A percentile compares a stretch with the other conserved stretches of the same genome.
Evolutionary conservation across 2,113 vertebrate species (phyloP).

Genomic region (Pseudorectes ferrugineus): DNA sequence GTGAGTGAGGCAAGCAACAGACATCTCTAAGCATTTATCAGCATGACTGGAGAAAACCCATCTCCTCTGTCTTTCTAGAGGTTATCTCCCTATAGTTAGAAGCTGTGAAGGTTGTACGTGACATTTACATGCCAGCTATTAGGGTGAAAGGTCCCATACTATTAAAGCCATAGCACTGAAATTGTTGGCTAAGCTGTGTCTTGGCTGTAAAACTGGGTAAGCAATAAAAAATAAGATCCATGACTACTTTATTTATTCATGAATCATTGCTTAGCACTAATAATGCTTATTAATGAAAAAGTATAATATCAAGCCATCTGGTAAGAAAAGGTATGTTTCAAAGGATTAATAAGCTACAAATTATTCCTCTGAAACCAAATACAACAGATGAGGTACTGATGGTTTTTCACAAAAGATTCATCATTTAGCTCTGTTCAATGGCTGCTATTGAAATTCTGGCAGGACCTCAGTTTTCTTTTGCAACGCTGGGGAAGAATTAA

Average conservation of each 20-base stretch:
- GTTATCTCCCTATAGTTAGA: background rate
- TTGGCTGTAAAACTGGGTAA: background rate
- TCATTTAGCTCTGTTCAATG: background rate
- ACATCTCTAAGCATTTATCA: background rate
- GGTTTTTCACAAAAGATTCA: background rate
- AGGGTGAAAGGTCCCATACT: background rate
- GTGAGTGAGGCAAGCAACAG: background rate
- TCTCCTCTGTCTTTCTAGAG: background rate
- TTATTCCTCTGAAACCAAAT: background rate
- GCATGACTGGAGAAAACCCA: background rate
- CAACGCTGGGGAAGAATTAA: background rate
- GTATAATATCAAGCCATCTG: background rate
- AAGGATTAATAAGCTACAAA: background rate
- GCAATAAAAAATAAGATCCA: background rate
- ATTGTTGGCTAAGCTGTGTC: background rate
- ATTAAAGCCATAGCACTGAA: background rate
- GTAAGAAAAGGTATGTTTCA: background rate
- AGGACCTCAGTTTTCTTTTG: background rate
- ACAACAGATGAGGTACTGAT: background rate
- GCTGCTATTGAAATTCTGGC: constrained; percentile 37
- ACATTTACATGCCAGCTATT: background rate
- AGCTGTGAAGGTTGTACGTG: background rate
- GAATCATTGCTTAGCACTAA: background rate
- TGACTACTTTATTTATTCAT: background rate
- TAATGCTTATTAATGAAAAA: background rate